These are phyloP conservation scores for Xiphias gladius DNA, from an alignment of 2,113 vertebrate species.

Conservation along the genomic window DNA sequence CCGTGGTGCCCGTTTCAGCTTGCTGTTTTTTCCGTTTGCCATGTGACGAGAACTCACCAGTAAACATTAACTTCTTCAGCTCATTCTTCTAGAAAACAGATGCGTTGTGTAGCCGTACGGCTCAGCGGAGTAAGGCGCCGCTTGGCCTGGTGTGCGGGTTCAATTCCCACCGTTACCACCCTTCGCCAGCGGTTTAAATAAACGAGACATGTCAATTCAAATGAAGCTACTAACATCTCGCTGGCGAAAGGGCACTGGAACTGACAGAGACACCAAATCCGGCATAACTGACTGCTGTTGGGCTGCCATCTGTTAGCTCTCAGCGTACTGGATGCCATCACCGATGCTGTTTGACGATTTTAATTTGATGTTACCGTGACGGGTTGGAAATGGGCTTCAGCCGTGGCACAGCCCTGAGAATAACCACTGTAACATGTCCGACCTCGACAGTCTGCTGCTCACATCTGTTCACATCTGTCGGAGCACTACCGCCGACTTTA, in stretches of 20 bases:
- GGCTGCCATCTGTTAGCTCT: not conserved
- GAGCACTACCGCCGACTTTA: not conserved
- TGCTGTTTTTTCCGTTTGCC: too few relatives aligned
- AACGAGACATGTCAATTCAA: not conserved
- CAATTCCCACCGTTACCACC: conserved; percentile 7
- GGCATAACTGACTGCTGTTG: not conserved
- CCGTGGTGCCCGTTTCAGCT: not conserved
- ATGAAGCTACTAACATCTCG: not conserved
- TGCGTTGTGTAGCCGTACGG: not conserved
- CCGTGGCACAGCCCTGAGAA: not conserved
- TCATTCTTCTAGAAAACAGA: not conserved
- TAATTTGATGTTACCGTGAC: not conserved
- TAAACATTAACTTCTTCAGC: not conserved
- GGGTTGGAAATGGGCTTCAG: not conserved
- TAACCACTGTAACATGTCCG: not conserved
- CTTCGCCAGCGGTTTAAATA: not conserved
- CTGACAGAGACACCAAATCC: not conserved
- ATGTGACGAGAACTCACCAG: conserved; percentile 5
- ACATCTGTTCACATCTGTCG: not conserved
- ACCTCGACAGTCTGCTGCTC: not conserved
- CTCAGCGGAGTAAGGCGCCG: not conserved
- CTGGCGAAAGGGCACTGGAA: not conserved
- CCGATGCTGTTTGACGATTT: not conserved
- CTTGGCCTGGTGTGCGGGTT: conserved; percentile 5
- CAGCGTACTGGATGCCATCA: not conserved